These are phyloP conservation scores for Acanthoscelides obtectus DNA, from an alignment of 2,888 invertebrate genomes.

Conservation along the genomic window DNA sequence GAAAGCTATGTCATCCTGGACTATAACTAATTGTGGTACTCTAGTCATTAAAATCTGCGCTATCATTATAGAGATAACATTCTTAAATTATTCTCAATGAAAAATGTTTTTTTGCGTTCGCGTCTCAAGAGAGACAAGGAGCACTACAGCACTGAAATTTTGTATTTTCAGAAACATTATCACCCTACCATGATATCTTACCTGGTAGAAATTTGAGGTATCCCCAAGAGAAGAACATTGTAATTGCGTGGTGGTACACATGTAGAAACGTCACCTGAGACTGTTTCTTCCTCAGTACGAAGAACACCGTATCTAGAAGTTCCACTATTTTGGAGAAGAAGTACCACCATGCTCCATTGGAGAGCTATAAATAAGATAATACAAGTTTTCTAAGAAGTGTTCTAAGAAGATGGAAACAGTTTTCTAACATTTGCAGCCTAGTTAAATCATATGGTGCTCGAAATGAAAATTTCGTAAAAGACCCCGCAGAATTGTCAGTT, in stretches of 20 bases:
- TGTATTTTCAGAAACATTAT: too few species aligned
- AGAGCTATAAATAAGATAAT: conserved; percentile 48
- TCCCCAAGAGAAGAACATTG: conserved; percentile 76
- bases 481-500: too few species aligned
- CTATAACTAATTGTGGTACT: too few species aligned
- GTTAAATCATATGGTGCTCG: too few species aligned
- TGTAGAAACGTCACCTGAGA: conserved; percentile 85
- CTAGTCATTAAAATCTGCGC: too few species aligned
- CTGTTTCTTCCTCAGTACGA: conserved; percentile 84
- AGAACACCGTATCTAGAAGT: conserved; percentile 78
- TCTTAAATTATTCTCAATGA: not conserved
- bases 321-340: conserved; percentile 76
- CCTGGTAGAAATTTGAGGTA: conserved; percentile 75
- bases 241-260: conserved; percentile 81
- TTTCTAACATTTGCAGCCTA: too few species aligned
- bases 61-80: not conserved
- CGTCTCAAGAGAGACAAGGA: too few species aligned
- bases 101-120: not conserved
- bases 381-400: too few species aligned
- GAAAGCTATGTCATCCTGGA: too few species aligned
- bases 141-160: too few species aligned
- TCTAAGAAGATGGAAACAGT: too few species aligned
- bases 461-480: too few species aligned
- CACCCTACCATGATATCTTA: conserved; percentile 16
- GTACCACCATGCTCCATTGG: conserved; percentile 70